These are phyloP conservation scores for Moxostoma hubbsi DNA, from an alignment of 2,797 vertebrate genomes.

Conservation along the genomic window DNA sequence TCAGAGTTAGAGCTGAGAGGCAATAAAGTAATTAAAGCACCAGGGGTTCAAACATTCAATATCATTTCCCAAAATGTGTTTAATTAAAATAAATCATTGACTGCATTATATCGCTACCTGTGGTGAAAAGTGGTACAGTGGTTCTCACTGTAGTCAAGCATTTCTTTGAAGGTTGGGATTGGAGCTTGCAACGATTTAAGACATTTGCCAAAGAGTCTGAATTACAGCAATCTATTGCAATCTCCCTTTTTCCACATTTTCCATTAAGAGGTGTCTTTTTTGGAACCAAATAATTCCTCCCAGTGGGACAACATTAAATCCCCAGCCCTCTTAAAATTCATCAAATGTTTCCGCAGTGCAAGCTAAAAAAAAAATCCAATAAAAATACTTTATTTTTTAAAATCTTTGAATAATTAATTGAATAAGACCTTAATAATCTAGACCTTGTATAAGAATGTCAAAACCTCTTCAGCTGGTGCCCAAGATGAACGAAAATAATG, in stretches of 20 bases:
- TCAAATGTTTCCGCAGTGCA: conserved; percentile 46
- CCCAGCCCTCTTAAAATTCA: conserved; percentile 44
- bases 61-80: conserved; percentile 78
- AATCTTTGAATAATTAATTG: conserved; percentile 36
- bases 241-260: conserved; percentile 56
- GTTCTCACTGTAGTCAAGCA: conserved; percentile 71
- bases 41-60: conserved; percentile 75
- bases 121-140: conserved; percentile 79
- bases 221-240: conserved; percentile 61
- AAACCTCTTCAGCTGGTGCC: conserved; percentile 19
- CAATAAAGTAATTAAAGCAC: conserved; percentile 71
- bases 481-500: background rate
- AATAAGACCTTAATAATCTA: too few species aligned
- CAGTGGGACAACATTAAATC: conserved; percentile 55
- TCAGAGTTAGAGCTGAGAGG: conserved; percentile 67
- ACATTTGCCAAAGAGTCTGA: conserved; percentile 60
- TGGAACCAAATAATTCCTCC: conserved; percentile 53
- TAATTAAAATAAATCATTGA: conserved; percentile 82
- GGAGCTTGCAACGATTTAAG: conserved; percentile 57
- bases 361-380: conserved; percentile 30
- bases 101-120: conserved; percentile 80
- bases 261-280: conserved; percentile 59
- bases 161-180: conserved; percentile 61
- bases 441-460: conserved; percentile 1
- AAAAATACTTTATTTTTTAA: conserved; percentile 37